A percentile compares a stretch with the other conserved stretches of the same genome.
Conservation (phyloP, 2,113 vertebrate species). For the Butastur rufipennis region DNA sequence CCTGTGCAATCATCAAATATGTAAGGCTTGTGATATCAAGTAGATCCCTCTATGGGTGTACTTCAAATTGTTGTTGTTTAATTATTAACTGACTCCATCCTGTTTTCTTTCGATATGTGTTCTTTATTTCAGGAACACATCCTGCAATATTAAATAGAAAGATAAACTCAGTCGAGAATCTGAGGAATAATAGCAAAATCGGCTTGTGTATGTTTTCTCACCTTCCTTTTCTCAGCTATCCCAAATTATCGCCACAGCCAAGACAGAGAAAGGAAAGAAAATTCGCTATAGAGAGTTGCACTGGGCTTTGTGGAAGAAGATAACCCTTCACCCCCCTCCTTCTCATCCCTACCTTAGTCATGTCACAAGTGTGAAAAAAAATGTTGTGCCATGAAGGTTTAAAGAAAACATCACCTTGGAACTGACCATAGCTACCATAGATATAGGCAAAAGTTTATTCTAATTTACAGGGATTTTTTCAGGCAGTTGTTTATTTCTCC, state of each 20-base stretch:
- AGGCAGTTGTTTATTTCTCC: not conserved
- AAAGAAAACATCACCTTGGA: not conserved
- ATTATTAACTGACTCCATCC: slow-evolving; percentile 53
- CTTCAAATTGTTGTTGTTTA: slow-evolving; percentile 33
- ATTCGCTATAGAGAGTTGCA: not conserved
- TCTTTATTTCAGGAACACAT: slow-evolving; percentile 28
- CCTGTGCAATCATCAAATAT: slow-evolving; percentile 57
- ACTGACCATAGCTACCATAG: not conserved
- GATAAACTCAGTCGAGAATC: not conserved
- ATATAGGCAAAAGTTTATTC: not conserved
- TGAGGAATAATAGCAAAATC: not conserved
- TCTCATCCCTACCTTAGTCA: not conserved
- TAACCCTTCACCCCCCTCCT: not conserved
- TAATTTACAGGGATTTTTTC: not conserved
- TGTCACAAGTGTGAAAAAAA: not conserved
- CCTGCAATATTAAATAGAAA: not conserved
- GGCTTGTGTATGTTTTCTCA: not conserved
- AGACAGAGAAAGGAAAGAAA: not conserved
- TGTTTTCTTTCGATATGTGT: not conserved
- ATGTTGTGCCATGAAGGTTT: not conserved
- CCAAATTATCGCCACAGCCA: not conserved
- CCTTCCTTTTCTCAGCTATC: not conserved
- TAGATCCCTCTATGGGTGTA: slow-evolving; percentile 3
- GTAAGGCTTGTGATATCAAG: slow-evolving; percentile 52
- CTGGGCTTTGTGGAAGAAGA: not conserved